Conservation (phyloP, 2,888 invertebrate genomes). For the Therioaphis trifolii region DNA sequence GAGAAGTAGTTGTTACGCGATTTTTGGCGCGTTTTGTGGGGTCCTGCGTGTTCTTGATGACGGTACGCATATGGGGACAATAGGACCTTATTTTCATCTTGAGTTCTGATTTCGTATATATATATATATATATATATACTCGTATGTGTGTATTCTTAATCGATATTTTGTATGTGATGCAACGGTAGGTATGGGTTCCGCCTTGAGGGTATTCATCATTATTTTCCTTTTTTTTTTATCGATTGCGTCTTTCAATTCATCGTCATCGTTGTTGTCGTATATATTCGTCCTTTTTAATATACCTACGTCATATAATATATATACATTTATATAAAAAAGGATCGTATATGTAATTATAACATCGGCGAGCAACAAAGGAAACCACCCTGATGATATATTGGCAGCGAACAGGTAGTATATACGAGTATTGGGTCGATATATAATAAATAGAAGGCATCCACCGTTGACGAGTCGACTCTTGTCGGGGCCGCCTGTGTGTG, state of each 20-base stretch:
- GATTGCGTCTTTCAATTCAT: conserved; percentile 57
- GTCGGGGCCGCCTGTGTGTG: not conserved
- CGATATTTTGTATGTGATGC: conserved; percentile 53
- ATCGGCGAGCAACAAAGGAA: conserved; percentile 57
- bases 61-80: conserved; percentile 27
- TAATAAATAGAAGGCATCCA: not conserved
- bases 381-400: conserved; percentile 61
- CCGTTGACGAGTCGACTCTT: conserved; percentile 37
- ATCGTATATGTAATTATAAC: conserved; percentile 58
- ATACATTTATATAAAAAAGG: conserved; percentile 1
- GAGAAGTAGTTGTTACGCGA: conserved; percentile 13
- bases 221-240: conserved; percentile 31
- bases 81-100: conserved; percentile 39
- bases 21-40: conserved; percentile 60
- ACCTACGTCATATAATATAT: not conserved
- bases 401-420: conserved; percentile 20
- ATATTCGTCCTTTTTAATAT: conserved; percentile 48
- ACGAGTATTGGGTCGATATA: not conserved
- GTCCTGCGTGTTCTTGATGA: conserved; percentile 37
- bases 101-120: conserved; percentile 43
- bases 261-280: conserved; percentile 9
- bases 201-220: conserved; percentile 31
- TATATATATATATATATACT: not conserved
- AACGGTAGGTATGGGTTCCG: conserved; percentile 28
- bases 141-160: conserved; percentile 25